A percentile compares a stretch with the other conserved stretches of the same genome.
These are phyloP conservation scores for Palaemon carinicauda DNA, from an alignment of 1,140 invertebrate genomes.

Conservation along the genomic window DNA sequence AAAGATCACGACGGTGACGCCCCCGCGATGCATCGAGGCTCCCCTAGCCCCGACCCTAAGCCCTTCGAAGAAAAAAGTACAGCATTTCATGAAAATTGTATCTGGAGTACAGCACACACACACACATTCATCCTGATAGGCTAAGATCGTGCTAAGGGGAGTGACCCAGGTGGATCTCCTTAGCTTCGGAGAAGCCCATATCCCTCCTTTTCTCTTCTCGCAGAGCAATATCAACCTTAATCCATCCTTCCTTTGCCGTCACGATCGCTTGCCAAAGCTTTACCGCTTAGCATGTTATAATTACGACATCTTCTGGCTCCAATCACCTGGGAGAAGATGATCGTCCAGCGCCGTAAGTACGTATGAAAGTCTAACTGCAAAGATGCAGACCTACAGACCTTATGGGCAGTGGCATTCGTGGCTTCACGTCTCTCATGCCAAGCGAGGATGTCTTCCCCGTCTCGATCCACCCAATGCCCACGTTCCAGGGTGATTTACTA, in stretches of 20 bases:
- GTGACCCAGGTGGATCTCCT: background rate
- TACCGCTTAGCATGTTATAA: conserved; percentile 10
- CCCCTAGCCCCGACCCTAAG: too few relatives aligned
- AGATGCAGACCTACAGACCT: too few relatives aligned
- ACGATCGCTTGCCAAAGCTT: background rate
- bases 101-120: conserved; percentile 23
- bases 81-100: conserved; percentile 31
- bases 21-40: background rate
- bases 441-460: background rate
- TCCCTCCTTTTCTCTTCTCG: background rate
- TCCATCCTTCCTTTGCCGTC: background rate
- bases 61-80: background rate
- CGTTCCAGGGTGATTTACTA: conserved; percentile 31
- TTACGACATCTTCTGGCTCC: conserved; percentile 8
- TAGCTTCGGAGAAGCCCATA: background rate
- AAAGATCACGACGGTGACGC: conserved; percentile 15
- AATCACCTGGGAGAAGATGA: too few relatives aligned
- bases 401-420: background rate
- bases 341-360: too few relatives aligned
- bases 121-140: conserved; percentile 8
- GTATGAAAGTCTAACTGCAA: too few relatives aligned
- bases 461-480: background rate
- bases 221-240: background rate
- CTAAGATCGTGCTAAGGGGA: conserved; percentile 6
- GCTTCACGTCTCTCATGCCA: conserved; percentile 1